Percentiles rank a stretch among this genome's conserved stretches.
These are phyloP conservation scores for Larimichthys polyactis DNA, from an alignment of 2,113 vertebrate genomes.

Conservation along the genomic window DNA sequence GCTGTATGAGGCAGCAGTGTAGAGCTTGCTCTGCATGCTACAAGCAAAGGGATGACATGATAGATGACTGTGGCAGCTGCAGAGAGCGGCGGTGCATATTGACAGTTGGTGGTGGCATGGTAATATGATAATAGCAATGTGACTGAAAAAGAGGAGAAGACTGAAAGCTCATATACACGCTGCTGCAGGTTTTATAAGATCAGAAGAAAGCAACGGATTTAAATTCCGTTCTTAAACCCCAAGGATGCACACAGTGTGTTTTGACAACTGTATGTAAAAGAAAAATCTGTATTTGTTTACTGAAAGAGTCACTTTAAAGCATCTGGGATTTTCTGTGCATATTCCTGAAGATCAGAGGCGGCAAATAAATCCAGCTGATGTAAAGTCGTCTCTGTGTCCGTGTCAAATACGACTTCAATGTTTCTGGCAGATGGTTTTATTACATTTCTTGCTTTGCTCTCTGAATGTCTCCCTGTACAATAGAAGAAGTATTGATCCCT, in stretches of 20 bases:
- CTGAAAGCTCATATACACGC: neutral
- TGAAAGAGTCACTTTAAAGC: neutral
- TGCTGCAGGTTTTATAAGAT: neutral
- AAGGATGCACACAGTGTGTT: neutral
- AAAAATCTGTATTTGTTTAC: neutral
- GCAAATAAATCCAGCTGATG: constrained; percentile 19
- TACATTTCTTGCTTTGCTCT: neutral
- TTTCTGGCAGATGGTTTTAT: constrained; percentile 16
- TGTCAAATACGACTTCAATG: neutral
- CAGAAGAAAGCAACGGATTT: neutral
- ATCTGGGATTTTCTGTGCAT: neutral
- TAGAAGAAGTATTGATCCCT: neutral
- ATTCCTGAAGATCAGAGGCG: neutral
- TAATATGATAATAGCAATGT: neutral
- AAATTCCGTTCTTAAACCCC: neutral
- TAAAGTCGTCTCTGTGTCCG: neutral
- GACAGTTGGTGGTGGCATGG: neutral
- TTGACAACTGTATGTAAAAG: neutral
- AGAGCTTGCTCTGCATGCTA: neutral
- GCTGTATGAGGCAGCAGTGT: neutral
- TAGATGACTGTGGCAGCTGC: constrained; percentile 1
- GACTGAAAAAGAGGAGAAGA: neutral
- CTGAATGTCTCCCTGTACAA: neutral
- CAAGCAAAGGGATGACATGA: neutral
- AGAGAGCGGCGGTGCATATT: constrained; percentile 7